A percentile compares a stretch with the other conserved stretches of the same genome.
These are phyloP conservation scores for Dryadula phaetusa DNA, from an alignment of 2,888 invertebrate species.

Conservation along the genomic window DNA sequence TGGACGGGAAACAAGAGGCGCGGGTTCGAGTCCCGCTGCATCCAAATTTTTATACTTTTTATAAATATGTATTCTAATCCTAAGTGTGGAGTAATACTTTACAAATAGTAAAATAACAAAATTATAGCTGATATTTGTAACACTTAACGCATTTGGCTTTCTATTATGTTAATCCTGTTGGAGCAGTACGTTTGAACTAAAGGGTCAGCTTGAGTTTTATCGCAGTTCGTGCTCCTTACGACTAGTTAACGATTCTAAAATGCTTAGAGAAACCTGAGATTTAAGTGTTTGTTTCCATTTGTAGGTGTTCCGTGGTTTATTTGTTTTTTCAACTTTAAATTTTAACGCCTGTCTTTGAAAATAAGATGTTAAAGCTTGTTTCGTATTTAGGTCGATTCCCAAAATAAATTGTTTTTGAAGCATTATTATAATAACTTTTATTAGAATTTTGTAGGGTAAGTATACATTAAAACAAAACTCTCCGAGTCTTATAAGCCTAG, in stretches of 20 bases:
- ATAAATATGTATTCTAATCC: too few species aligned
- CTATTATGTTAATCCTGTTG: slow-evolving; percentile 5
- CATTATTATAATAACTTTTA: too few species aligned
- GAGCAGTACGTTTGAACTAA: slow-evolving; percentile 16
- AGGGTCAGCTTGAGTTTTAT: slow-evolving; percentile 26
- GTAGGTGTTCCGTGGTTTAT: background rate
- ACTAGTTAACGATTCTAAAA: slow-evolving; percentile 25
- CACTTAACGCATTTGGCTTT: background rate
- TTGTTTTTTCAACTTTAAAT: background rate
- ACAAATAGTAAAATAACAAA: too few species aligned
- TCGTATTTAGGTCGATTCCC: background rate
- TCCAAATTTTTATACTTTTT: too few species aligned
- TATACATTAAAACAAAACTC: too few species aligned
- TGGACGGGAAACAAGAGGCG: too few species aligned
- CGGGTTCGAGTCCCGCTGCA: too few species aligned
- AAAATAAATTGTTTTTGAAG: too few species aligned
- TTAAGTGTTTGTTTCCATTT: slow-evolving; percentile 5
- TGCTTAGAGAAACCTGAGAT: slow-evolving; percentile 22
- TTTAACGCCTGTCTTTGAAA: background rate
- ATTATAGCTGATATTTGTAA: background rate
- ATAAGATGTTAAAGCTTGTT: background rate
- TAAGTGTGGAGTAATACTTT: too few species aligned
- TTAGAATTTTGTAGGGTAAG: too few species aligned
- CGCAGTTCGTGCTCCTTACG: slow-evolving; percentile 15
- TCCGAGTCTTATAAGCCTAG: too few species aligned